Conservation (phyloP, 1,140 invertebrate genomes). For the Drosophila willistoni region DNA sequence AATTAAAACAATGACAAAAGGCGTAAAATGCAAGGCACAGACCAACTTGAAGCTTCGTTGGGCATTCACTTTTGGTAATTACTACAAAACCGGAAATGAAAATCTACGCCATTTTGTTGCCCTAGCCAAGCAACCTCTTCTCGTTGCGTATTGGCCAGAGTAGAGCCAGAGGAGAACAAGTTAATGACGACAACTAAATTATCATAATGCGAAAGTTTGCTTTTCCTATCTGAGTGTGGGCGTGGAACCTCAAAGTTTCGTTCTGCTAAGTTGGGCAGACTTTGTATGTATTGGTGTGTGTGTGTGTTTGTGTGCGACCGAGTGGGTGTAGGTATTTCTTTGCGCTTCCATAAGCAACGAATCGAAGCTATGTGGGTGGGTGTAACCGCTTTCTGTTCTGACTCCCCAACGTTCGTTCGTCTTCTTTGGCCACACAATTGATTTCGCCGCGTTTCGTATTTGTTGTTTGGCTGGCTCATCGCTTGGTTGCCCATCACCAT, state of each 20-base stretch:
- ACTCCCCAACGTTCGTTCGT: conserved; percentile 15
- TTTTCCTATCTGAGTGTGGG: conserved; percentile 24
- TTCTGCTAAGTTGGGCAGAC: conserved; percentile 65
- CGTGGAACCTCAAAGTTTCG: conserved; percentile 46
- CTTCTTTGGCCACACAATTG: conserved; percentile 43
- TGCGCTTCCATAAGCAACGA: conserved; percentile 77
- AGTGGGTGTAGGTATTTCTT: conserved; percentile 68
- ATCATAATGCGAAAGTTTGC: conserved; percentile 51
- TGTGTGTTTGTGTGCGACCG: conserved; percentile 44
- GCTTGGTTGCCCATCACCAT: conserved; percentile 43
- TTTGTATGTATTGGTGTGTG: conserved; percentile 29
- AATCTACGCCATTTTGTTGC: conserved; percentile 64
- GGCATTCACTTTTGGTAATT: conserved; percentile 46
- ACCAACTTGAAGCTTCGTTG: conserved; percentile 40
- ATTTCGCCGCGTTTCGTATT: conserved; percentile 76
- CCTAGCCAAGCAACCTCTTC: conserved; percentile 39
- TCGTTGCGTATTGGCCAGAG: conserved; percentile 64
- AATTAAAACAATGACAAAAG: conserved; percentile 64
- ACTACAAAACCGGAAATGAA: conserved; percentile 45
- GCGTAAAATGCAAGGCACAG: conserved; percentile 68
- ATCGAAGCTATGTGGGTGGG: conserved; percentile 39
- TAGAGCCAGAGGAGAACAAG: conserved; percentile 1
- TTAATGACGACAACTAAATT: conserved; percentile 19
- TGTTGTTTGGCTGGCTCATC: conserved; percentile 48
- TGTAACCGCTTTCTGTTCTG: conserved; percentile 24